Conservation (phyloP, 2,113 vertebrate species). For the Vanacampus margaritifer region DNA sequence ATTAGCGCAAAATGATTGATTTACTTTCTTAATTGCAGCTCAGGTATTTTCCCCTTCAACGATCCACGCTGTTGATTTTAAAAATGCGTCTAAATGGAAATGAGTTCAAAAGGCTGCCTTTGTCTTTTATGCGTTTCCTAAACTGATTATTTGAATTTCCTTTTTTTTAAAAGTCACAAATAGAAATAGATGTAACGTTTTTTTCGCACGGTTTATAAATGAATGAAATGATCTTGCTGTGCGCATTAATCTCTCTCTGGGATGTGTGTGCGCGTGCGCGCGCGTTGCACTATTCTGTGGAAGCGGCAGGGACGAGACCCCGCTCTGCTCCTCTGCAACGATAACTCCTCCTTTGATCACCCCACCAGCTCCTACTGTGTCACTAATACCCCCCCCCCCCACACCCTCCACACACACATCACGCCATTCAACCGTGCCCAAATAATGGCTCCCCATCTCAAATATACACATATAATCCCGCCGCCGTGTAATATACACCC, state of each 20-base stretch:
- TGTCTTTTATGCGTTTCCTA: neutral
- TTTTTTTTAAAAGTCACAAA: conserved; percentile 11
- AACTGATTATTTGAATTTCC: neutral
- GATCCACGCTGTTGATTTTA: neutral
- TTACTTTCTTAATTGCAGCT: neutral
- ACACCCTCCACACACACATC: conserved; percentile 18
- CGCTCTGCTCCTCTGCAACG: conserved; percentile 34
- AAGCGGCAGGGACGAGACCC: conserved; percentile 28
- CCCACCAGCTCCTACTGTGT: conserved; percentile 32
- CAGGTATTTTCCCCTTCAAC: neutral
- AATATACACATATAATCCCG: conserved; percentile 33
- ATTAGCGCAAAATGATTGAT: neutral
- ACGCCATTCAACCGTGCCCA: conserved; percentile 27
- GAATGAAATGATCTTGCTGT: conserved; percentile 42
- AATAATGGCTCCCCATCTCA: conserved; percentile 29
- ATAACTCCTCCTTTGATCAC: conserved; percentile 64
- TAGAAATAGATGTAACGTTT: conserved; percentile 41
- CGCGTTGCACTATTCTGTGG: neutral
- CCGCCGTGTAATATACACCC: conserved; percentile 28
- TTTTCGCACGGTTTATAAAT: conserved; percentile 53
- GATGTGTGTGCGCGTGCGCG: neutral
- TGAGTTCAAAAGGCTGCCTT: neutral
- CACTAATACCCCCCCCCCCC: conserved; percentile 47
- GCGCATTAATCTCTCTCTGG: conserved; percentile 37
- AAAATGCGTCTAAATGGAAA: neutral